Evolutionary conservation across 2,888 invertebrate species (phyloP), one percentile per base, ranked within the genome.

Genomic region (Mesochorus sp.): DNA sequence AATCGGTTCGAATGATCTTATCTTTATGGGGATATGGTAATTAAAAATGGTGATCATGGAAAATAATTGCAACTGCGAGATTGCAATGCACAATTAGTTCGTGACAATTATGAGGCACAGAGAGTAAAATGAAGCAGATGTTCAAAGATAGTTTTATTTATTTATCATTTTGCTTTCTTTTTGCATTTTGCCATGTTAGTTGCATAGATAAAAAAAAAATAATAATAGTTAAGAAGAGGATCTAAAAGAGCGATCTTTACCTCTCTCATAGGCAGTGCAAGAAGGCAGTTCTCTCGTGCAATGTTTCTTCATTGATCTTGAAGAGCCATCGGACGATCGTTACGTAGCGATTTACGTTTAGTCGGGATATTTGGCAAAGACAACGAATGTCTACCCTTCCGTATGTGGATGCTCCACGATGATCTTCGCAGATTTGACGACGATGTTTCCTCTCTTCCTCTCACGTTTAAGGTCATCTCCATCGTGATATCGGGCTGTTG

Each of bases 361-460:
- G 39, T 61, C 37, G 44, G 44, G 47, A 2, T 1, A 19, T 44
- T 57, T 8, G 17, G 34, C 12, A 37, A 17, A 19, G 26, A 3
- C n/a, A n/a, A n/a, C 12, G 34, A 49, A 85, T 90, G 88, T 88
- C 91, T 90, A 83, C 91, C 91, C 81, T 91, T 91, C 51, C 91
- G 87, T 80, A 91, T 90, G 84, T 90, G 87, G 81, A 91, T 90
- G 86, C 88, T 90, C 91, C 91, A 91, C 19, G 77, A 78, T 81
- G 84, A 87, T 90, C 91, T 90, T 79, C 91, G 85, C 55, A 90
- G 83, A 79, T 91, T 90, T 42, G 90, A 85, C 70, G 90, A 90
- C 55, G 91, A 90, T 28, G 84, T 88, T 76, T 90, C 89, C 79
- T 89, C 89, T 77, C 86, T 85, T 72, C 90, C 90, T 79, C 90